A percentile compares a stretch with the other conserved stretches of the same genome.
These are phyloP conservation scores for Troides oblongomaculatus DNA, from an alignment of 2,888 invertebrate species.

Conservation along the genomic window DNA sequence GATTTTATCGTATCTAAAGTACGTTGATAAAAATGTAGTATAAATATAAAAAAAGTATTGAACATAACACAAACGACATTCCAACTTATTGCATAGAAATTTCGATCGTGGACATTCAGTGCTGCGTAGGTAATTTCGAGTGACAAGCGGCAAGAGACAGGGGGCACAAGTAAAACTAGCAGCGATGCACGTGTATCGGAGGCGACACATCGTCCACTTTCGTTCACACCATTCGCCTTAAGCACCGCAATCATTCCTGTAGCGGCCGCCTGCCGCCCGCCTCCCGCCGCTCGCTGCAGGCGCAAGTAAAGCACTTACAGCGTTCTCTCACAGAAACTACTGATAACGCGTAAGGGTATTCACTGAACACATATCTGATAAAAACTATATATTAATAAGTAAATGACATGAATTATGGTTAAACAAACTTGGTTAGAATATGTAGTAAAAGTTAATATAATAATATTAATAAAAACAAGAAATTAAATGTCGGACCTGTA, in stretches of 20 bases:
- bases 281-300: no score
- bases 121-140: neutral
- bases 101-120: neutral
- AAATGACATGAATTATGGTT: no score
- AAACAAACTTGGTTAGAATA: no score
- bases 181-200: conserved; percentile 16
- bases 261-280: neutral
- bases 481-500: no score
- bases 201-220: conserved; percentile 43
- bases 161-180: conserved; percentile 34
- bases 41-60: neutral
- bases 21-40: neutral
- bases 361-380: no score
- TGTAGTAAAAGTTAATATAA: no score
- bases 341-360: no score
- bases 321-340: no score
- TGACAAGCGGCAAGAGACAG: neutral
- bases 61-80: no score
- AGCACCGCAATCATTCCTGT: conserved; percentile 37
- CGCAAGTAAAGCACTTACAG: no score
- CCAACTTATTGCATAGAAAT: neutral
- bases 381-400: no score
- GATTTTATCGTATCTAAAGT: neutral
- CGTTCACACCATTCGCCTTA: conserved; percentile 37
- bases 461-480: no score